phyloP scores from a whole-genome alignment of 1,140 invertebrate species.

The Diachasma alloeum region DNA sequence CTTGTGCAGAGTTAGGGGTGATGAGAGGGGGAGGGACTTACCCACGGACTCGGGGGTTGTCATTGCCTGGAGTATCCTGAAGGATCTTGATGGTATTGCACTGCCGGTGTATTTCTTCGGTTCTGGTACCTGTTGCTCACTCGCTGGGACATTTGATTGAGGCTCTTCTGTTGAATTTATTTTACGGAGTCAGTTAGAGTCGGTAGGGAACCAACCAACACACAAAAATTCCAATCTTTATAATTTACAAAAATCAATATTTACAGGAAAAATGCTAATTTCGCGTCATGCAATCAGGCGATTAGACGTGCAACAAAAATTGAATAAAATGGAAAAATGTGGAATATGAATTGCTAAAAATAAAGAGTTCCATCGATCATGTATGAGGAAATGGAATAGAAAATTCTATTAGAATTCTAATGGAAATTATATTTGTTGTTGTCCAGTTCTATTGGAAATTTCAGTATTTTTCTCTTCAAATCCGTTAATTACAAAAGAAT shows the following conservation, averaged over 20 bases:
- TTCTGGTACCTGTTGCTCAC: constrained; percentile 74
- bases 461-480: no score
- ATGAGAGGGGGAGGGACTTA: constrained; percentile 37
- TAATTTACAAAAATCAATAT: no score
- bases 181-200: constrained; percentile 16
- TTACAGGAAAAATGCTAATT: no score
- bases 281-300: no score
- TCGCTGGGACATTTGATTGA: constrained; percentile 70
- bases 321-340: no score
- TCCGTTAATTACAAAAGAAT: no score
- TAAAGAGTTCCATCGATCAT: no score
- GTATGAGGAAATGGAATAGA: background rate
- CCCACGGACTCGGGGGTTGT: constrained; percentile 70
- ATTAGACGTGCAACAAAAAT: no score
- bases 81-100: constrained; percentile 86
- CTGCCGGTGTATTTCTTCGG: constrained; percentile 83
- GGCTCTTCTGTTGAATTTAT: constrained; percentile 55
- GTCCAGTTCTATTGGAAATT: no score
- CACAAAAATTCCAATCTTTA: background rate
- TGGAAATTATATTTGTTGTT: no score
- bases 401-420: background rate
- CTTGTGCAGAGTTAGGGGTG: background rate
- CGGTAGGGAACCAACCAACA: background rate
- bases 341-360: no score
- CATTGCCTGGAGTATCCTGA: constrained; percentile 85